A percentile compares a stretch with the other conserved stretches of the same genome.
Evolutionary conservation across 2,888 invertebrate genomes (phyloP).

Genomic region (Anaspis maculata): DNA sequence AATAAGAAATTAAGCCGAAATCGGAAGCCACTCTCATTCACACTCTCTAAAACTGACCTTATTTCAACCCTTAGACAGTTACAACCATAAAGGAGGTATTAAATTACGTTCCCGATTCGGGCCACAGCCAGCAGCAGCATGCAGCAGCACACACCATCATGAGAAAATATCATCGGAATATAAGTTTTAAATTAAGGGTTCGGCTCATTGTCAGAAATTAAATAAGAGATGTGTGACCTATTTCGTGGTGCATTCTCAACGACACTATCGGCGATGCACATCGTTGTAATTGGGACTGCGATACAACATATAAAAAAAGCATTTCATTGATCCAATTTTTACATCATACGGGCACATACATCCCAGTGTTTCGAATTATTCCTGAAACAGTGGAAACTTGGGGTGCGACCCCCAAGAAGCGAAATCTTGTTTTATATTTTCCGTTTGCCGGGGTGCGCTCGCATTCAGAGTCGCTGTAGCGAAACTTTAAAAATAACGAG

Average conservation of each 20-base stretch:
- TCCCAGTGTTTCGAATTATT: too few relatives aligned
- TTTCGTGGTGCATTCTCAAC: slow-evolving; percentile 22
- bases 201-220: slow-evolving; percentile 36
- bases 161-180: slow-evolving; percentile 43
- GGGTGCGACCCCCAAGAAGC: too few relatives aligned
- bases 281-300: not conserved
- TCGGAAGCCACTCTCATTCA: slow-evolving; percentile 1
- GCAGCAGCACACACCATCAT: slow-evolving; percentile 23
- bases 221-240: slow-evolving; percentile 35
- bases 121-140: not conserved
- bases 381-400: too few relatives aligned
- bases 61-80: slow-evolving; percentile 39
- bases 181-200: slow-evolving; percentile 42
- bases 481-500: too few relatives aligned
- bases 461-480: not conserved
- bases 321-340: not conserved
- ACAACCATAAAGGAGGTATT: slow-evolving; percentile 41
- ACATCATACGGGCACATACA: not conserved
- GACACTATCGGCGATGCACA: slow-evolving; percentile 10
- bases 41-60: slow-evolving; percentile 30
- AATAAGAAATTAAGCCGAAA: too few relatives aligned
- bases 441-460: not conserved
- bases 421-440: too few relatives aligned
- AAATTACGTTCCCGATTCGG: slow-evolving; percentile 33
- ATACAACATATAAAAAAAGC: too few relatives aligned